These are phyloP conservation scores for Drosophila malerkotliana DNA, from an alignment of 1,140 invertebrate genomes.

Conservation along the genomic window DNA sequence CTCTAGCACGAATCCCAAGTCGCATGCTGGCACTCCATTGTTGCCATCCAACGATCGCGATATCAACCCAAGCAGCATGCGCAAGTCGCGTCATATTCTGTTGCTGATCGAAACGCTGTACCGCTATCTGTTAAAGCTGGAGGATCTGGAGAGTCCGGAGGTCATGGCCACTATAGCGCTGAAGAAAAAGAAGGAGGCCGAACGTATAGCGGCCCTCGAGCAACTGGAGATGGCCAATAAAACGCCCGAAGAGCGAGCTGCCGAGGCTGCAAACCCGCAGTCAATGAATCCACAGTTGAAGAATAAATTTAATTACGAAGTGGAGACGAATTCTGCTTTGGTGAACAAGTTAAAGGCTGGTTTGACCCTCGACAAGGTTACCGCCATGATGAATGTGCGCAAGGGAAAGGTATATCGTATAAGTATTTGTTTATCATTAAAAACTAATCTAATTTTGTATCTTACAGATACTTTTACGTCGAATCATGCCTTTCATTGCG, in stretches of 20 bases:
- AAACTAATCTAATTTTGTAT: conserved; percentile 13
- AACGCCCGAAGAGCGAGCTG: conserved; percentile 65
- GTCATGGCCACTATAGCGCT: conserved; percentile 87
- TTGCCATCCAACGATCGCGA: conserved; percentile 34
- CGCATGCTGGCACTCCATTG: conserved; percentile 31
- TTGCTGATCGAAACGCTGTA: conserved; percentile 92
- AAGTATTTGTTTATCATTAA: not conserved
- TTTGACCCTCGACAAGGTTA: conserved; percentile 87
- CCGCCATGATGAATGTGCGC: conserved; percentile 88
- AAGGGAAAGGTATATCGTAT: conserved; percentile 87
- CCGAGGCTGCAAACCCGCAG: conserved; percentile 80
- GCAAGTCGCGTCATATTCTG: conserved; percentile 89
- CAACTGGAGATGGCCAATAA: conserved; percentile 83
- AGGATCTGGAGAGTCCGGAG: conserved; percentile 90
- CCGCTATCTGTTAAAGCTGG: conserved; percentile 88
- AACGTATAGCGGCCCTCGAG: conserved; percentile 84
- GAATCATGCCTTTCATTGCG: conserved; percentile 86
- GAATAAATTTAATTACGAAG: conserved; percentile 79
- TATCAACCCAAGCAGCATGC: conserved; percentile 68
- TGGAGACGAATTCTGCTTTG: conserved; percentile 84
- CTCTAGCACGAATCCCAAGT: conserved; percentile 50
- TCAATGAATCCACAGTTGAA: conserved; percentile 83
- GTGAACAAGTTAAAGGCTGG: conserved; percentile 87
- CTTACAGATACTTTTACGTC: conserved; percentile 85
- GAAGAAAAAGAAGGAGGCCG: conserved; percentile 87